Evolutionary conservation across 2,797 vertebrate species (phyloP), one percentile per base, ranked within the genome.

Genomic region (Mastacembelus armatus): DNA sequence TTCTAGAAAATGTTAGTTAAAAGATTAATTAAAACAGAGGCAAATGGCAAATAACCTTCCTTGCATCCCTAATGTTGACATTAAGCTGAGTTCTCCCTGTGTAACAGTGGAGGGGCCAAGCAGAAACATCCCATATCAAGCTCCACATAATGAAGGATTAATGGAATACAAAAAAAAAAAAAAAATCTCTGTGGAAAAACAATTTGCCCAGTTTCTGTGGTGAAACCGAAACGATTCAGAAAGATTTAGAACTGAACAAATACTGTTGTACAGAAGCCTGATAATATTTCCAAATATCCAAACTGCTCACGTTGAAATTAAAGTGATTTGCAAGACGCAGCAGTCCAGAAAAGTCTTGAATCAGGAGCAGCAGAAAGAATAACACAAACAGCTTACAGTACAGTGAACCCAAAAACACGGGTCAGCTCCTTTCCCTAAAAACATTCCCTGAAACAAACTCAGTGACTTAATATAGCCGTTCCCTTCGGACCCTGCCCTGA

Each of bases 381-480:
- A 84, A 91, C 82, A 91, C 84, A 90, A 91, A 91, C 89, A 85
- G 55, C 85, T 87, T 77, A 80, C 72, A 80, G 82, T 85, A 89
- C 81, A 77, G 69, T 81, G 80, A 94, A 92, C 90, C 85, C 85
- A 85, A 86, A 91, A 89, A 83, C 80, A 83, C 48, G 77, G 92
- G 90, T 94, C 92, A 91, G 86, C 88, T 78, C 55, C 86, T 91
- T 92, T 90, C 90, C 87, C 81, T 70, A 66, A 87, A 92, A 93
- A 93, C 92, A 92, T 92, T 91, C 82, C 91, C 85, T 83, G 81
- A 91, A 92, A 92, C 88, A 93, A 93, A 93, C 91, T 91, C 87
- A 51, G 85, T 70, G 85, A 90, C 91, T 93, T 89, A 90, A 91
- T 92, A 86, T 93, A 91, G 92, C 88, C 60, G 10, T 85, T 92